phyloP scores from a whole-genome alignment of 2,113 vertebrate species.

The Penelope pileata region DNA sequence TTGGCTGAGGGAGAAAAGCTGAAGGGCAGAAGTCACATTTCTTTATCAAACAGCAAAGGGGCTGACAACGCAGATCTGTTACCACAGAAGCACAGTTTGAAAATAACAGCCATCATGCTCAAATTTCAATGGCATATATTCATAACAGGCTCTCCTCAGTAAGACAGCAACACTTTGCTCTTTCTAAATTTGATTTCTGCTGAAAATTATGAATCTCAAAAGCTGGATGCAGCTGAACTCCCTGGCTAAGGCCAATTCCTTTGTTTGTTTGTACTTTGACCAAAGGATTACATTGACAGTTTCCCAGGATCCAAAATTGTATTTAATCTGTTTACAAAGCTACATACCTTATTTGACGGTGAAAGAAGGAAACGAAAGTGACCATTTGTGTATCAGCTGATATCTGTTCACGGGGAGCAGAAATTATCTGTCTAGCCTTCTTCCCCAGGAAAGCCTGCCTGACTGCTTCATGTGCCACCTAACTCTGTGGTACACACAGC shows the following conservation, averaged over 20 bases:
- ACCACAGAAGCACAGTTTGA: background rate
- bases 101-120: background rate
- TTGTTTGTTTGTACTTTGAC: background rate
- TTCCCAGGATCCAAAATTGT: background rate
- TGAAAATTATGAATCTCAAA: background rate
- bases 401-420: constrained; percentile 1
- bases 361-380: constrained; percentile 37
- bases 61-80: background rate
- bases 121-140: background rate
- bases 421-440: background rate
- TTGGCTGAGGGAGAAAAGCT: background rate
- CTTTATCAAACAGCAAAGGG: background rate
- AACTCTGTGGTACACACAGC: rapidly evolving
- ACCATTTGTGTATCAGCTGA: background rate
- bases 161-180: background rate
- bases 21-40: background rate
- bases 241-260: rapidly evolving
- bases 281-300: background rate
- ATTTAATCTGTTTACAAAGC: background rate
- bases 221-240: background rate
- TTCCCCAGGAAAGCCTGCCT: background rate
- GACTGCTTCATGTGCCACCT: rapidly evolving
- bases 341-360: background rate
- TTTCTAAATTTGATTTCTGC: background rate
- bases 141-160: background rate